A percentile compares a stretch with the other conserved stretches of the same genome.
These are phyloP conservation scores for Drosophila picticornis DNA, from an alignment of 2,888 invertebrate species.

Conservation along the genomic window DNA sequence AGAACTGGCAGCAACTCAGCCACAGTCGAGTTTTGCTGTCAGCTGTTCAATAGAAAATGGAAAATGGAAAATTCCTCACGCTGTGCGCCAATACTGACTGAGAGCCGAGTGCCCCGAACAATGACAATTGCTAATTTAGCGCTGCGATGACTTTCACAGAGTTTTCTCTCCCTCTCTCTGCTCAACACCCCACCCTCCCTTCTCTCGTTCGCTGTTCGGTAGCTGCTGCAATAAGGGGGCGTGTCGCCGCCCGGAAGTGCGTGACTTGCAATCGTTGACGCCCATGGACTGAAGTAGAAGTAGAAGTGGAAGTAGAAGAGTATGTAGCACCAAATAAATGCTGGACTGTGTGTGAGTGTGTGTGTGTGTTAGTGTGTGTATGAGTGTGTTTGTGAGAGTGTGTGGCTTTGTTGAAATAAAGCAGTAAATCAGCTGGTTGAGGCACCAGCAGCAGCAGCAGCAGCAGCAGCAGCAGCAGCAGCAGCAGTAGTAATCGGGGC, in stretches of 20 bases:
- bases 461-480: slow-evolving; percentile 8
- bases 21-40: slow-evolving; percentile 30
- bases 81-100: slow-evolving; percentile 51
- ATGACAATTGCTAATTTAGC: slow-evolving; percentile 75
- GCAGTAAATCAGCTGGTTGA: slow-evolving; percentile 34
- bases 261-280: slow-evolving; percentile 67
- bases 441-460: neutral
- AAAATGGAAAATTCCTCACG: slow-evolving; percentile 55
- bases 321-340: neutral
- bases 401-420: slow-evolving; percentile 27
- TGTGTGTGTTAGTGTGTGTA: neutral
- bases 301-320: neutral
- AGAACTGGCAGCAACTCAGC: slow-evolving; percentile 25
- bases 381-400: neutral
- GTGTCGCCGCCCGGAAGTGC: slow-evolving; percentile 71
- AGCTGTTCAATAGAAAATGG: slow-evolving; percentile 49
- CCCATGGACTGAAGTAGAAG: slow-evolving; percentile 24
- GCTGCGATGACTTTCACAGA: slow-evolving; percentile 34
- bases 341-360: neutral
- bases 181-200: neutral
- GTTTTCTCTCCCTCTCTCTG: neutral
- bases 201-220: neutral
- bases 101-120: slow-evolving; percentile 20
- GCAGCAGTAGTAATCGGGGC: slow-evolving; percentile 49
- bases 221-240: slow-evolving; percentile 66